These are phyloP conservation scores for Cervus canadensis DNA, from an alignment of 2,113 vertebrate species.

Conservation along the genomic window DNA sequence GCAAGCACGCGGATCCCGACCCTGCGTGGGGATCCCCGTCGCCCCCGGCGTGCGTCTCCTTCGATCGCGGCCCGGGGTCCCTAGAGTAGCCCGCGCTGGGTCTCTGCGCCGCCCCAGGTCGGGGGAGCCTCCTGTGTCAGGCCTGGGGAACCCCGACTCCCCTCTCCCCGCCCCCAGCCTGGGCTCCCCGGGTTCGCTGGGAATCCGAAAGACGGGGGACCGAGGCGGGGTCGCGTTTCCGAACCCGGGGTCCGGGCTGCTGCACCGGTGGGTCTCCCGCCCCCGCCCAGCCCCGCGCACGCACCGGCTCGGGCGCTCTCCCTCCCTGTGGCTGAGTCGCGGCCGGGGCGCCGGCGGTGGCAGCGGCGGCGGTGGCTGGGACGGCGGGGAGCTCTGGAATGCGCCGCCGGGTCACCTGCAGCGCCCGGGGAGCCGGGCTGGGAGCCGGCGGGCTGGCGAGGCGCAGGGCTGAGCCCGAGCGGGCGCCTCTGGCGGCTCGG, in stretches of 20 bases:
- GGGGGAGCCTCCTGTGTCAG: conserved; percentile 43
- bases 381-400: conserved; percentile 64
- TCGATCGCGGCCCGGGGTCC: conserved; percentile 40
- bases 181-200: not conserved
- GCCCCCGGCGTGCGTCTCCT: conserved; percentile 35
- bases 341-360: conserved; percentile 20
- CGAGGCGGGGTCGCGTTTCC: conserved; percentile 7
- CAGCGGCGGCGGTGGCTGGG: conserved; percentile 18
- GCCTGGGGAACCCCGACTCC: conserved; percentile 55
- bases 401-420: conserved; percentile 72
- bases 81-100: conserved; percentile 49
- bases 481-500: conserved; percentile 82
- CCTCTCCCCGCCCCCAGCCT: conserved; percentile 54
- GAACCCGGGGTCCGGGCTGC: not conserved
- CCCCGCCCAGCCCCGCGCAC: conserved; percentile 67
- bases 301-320: conserved; percentile 70
- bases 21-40: conserved; percentile 36
- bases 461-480: conserved; percentile 76
- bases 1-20: conserved; percentile 40
- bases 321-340: conserved; percentile 57
- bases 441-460: conserved; percentile 64
- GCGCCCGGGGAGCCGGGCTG: conserved; percentile 61
- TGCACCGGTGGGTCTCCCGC: conserved; percentile 37
- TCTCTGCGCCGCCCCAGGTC: conserved; percentile 29
- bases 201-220: conserved; percentile 43